Base-by-base conservation (phyloP, 2,888 invertebrate species). In the Tetranychus piercei region DNA sequence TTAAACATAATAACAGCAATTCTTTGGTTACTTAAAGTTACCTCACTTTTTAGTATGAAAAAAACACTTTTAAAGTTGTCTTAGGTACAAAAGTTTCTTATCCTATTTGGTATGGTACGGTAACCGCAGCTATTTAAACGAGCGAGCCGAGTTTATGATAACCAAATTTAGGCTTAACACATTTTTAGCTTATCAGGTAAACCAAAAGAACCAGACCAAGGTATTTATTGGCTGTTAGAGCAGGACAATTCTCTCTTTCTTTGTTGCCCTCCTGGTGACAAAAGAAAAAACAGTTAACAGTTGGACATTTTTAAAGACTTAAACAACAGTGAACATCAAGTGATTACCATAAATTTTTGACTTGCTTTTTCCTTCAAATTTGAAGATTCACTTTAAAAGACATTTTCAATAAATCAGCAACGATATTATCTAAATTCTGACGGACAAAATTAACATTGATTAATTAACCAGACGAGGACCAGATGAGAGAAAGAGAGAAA, bases 181-280 rank as follows among this genome's bases (percentile, higher is more conserved):
- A 55, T 55, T 55, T 55, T 55, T 15, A 9, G 1, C 55, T 55
- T 55, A 55, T 55, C 55, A 15, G 15, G 9, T 55, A 15, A 55
- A 1, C 55, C 9, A 15, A 15, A 55, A 15, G 15, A 55, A 55
- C 9, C 11, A 55, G 15, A 55, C 55, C 55, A 55, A 55, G 55
- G 55, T 55, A 55, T 55, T 55, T 55, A 55, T 55, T 55, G 55
- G 55, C 7, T 55, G 55, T 55, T 55, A 55, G 55, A 55, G 55
- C 55, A 7, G 6, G 55, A 55, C 55, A 55, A 15, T 55, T 55
- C 55, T 55, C 55, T 55, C 55, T 55, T 55, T 55, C 55, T 55
- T 55, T 55, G 55, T 55, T 55, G 55, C 55, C 55, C 55, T 55
- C 55, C 55, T 55, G 55, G 55, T 55, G 55, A 55, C 55, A 55